phyloP scores from a whole-genome alignment of 2,888 invertebrate genomes.

The Drosophila picticornis region DNA sequence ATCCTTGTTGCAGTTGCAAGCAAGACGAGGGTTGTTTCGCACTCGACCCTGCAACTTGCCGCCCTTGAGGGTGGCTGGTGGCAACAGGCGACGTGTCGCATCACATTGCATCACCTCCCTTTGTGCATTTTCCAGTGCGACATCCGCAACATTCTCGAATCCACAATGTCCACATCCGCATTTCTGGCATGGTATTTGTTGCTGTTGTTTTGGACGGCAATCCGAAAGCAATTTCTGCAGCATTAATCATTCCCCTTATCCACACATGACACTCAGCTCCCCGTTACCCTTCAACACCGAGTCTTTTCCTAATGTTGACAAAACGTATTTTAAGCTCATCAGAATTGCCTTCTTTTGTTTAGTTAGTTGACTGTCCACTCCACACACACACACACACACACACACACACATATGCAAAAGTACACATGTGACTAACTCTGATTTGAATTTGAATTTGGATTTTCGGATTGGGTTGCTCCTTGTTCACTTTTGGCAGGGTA shows the following conservation, averaged over 20 bases:
- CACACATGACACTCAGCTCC: slow-evolving; percentile 44
- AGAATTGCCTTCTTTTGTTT: slow-evolving; percentile 73
- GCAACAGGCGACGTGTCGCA: slow-evolving; percentile 60
- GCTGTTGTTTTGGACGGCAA: slow-evolving; percentile 57
- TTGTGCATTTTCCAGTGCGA: slow-evolving; percentile 66
- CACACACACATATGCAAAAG: slow-evolving; percentile 13
- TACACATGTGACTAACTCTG: slow-evolving; percentile 29
- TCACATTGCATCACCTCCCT: slow-evolving; percentile 31
- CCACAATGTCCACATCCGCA: slow-evolving; percentile 14
- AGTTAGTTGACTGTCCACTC: slow-evolving; percentile 50
- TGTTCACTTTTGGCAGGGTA: slow-evolving; percentile 9
- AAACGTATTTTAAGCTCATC: slow-evolving; percentile 83
- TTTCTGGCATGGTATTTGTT: slow-evolving; percentile 20
- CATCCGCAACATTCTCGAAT: slow-evolving; percentile 27
- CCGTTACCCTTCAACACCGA: not conserved
- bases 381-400: not conserved
- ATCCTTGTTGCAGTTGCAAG: slow-evolving; percentile 46
- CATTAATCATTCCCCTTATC: slow-evolving; percentile 74
- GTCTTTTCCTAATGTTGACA: slow-evolving; percentile 78
- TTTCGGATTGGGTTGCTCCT: slow-evolving; percentile 25
- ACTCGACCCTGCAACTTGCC: slow-evolving; percentile 14
- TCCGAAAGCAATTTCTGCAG: slow-evolving; percentile 79
- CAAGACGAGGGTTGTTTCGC: slow-evolving; percentile 61
- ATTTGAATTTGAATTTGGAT: slow-evolving; percentile 61
- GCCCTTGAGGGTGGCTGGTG: slow-evolving; percentile 62